A percentile compares a stretch with the other conserved stretches of the same genome.
These are phyloP conservation scores for Eulithis testata DNA, from an alignment of 2,888 invertebrate species.

Conservation along the genomic window DNA sequence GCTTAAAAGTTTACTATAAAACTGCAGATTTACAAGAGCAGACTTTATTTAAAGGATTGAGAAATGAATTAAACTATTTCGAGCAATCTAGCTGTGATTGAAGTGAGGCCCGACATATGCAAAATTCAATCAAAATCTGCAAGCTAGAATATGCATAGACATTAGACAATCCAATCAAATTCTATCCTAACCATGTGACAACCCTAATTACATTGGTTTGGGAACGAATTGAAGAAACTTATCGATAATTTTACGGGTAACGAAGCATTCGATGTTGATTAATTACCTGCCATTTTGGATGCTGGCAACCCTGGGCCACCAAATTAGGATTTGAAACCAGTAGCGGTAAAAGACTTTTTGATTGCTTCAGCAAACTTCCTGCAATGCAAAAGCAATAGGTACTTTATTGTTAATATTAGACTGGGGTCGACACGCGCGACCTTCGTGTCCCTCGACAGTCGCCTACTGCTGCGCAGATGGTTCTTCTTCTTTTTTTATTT, in stretches of 20 bases:
- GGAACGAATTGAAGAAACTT: slow-evolving; percentile 40
- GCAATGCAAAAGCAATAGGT: background rate
- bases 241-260: slow-evolving; percentile 47
- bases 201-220: slow-evolving; percentile 36
- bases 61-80: too few relatives aligned
- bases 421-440: too few relatives aligned
- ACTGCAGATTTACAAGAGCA: too few relatives aligned
- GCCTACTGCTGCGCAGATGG: too few relatives aligned
- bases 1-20: too few relatives aligned
- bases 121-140: slow-evolving; percentile 7
- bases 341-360: slow-evolving; percentile 33
- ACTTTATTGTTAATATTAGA: background rate
- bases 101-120: background rate
- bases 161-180: slow-evolving; percentile 23
- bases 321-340: slow-evolving; percentile 38
- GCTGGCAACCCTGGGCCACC: slow-evolving; percentile 16
- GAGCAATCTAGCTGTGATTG: background rate
- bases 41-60: too few relatives aligned
- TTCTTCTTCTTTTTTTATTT: too few relatives aligned
- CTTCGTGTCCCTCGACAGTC: too few relatives aligned
- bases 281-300: slow-evolving; percentile 47
- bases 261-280: slow-evolving; percentile 48
- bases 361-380: slow-evolving; percentile 18
- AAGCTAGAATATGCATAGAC: slow-evolving; percentile 12
- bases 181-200: slow-evolving; percentile 22